Evolutionary conservation across 2,113 vertebrate genomes (phyloP), one percentile per base, ranked within the genome.

Genomic region (Cnemophilus loriae): DNA sequence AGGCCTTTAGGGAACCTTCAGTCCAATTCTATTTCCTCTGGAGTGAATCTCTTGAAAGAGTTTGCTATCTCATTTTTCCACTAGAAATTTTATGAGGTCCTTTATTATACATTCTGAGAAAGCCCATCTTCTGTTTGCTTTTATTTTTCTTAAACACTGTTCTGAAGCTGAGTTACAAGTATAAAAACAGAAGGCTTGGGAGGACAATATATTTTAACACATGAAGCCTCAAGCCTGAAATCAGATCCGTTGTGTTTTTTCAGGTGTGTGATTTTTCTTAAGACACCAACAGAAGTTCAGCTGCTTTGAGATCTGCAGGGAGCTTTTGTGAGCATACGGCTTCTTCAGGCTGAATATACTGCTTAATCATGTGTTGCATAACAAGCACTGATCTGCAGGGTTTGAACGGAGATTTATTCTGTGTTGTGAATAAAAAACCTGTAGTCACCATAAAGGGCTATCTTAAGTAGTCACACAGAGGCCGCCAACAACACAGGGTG

Each of bases 281-380:
- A 69, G 71, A 35, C 8, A 11, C 3, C 39, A 85, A 27, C 57
- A 53, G 74, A 85, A 94, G 20, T 60, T 90, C 37, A 37, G 49
- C 13, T 88, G 49, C 75, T 90, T 84, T 90, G 71, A 94, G 83
- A 80, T 63, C 86, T 90, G 68, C 50, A 77, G 88, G 94, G 88
- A 93, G 55, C 50, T 84, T 75, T 81, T 89, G 50, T 2, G 16
- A 90, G 20, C n/a, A 57, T 69, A 84, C 0, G 1, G 68, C 59
- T 88, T 94, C 70, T 92, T 93, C 82, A 77, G 85, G 83, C 79
- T 94, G 85, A 92, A 86, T 93, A 24, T 80, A 11, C 75, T 93
- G 71, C 74, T 63, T 79, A 82, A 87, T 94, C 61, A 59, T 37
- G 69, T 70, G 49, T 91, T 82, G 44, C 22, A 8, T 89, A 76